phyloP scores from a whole-genome alignment of 1,140 invertebrate species.

The Diplogasteroides magnus region DNA sequence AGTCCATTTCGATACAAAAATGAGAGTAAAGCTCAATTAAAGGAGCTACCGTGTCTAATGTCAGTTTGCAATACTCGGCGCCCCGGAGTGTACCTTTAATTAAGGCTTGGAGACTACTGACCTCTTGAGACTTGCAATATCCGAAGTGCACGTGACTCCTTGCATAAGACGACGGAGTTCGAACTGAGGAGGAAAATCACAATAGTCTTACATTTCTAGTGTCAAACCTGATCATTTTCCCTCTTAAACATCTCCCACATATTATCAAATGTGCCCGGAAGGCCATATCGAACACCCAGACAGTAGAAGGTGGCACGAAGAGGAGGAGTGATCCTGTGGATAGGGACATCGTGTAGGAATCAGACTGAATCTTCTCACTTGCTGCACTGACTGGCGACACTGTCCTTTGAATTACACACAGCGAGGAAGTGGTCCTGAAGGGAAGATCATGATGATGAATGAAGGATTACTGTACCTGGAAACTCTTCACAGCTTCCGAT shows the following conservation, averaged over 20 bases:
- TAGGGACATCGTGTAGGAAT: neutral
- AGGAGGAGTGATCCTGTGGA: conserved; percentile 18
- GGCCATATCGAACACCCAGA: conserved; percentile 10
- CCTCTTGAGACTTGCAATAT: conserved; percentile 18
- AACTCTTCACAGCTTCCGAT: neutral
- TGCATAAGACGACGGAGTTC: conserved; percentile 17
- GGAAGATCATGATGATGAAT: neutral
- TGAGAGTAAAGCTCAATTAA: too few relatives aligned
- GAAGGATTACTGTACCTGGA: neutral
- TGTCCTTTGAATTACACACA: conserved; percentile 10
- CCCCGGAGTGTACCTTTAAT: too few relatives aligned
- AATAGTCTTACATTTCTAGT: conserved; percentile 3
- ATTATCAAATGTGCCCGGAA: conserved; percentile 1
- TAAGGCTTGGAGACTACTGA: too few relatives aligned
- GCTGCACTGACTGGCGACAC: conserved; percentile 9
- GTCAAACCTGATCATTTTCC: neutral
- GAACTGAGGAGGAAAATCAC: conserved; percentile 6
- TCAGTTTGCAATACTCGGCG: too few relatives aligned
- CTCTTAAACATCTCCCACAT: conserved; percentile 1
- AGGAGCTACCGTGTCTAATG: too few relatives aligned
- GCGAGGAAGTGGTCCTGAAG: conserved; percentile 5
- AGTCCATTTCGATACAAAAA: too few relatives aligned
- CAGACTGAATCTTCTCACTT: conserved; percentile 3
- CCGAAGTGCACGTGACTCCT: conserved; percentile 12
- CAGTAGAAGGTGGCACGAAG: conserved; percentile 17